Base-by-base conservation (phyloP, 2,888 invertebrate genomes). In the Atethmia centrago region DNA sequence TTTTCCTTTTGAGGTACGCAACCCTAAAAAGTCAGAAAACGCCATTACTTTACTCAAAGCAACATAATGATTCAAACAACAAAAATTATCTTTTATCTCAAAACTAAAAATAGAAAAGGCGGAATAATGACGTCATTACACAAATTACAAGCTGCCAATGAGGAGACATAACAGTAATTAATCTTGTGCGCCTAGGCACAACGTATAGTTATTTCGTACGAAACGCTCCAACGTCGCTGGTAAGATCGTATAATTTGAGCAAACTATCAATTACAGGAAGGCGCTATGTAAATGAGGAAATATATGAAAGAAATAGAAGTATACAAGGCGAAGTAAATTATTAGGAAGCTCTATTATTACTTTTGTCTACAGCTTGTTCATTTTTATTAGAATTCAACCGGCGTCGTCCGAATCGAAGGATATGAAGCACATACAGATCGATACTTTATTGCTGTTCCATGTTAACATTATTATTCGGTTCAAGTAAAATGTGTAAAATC, bases 131-230 rank as follows among this genome's bases (percentile, higher is more conserved):
- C 84, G 68, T 80, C 68, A 82, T 72, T 55, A 80, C 59, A 65
- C 40, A 74, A 83, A 82, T 83, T 74, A 82, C 68, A 63, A 83
- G 53, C 67, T 58, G 47, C 83, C 71, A 74, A 79, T 79, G 81
- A 69, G 47, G 68, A 74, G 74, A 74, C 73, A 53, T 77, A 74
- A 74, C 71, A 74, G 66, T 81, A 84, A 83, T 83, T 80, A 83
- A 83, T 75, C n/a, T 68, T 73, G 72, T 68, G 69, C 77, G 77
- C 58, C 71, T 71, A 63, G 61, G 64, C 63, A 64, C 66, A 72
- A 77, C 71, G 53, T 66, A 72, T 71, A 67, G 81, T 84, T 61
- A 84, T 80, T 72, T 71, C 47, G 45, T 84, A 77, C 36, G 58
- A 53, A 77, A 74, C 65, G 71, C 56, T 76, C 61, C 67, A 84